Conservation (phyloP, 2,888 invertebrate genomes). For the Pseudococcus viburni region DNA sequence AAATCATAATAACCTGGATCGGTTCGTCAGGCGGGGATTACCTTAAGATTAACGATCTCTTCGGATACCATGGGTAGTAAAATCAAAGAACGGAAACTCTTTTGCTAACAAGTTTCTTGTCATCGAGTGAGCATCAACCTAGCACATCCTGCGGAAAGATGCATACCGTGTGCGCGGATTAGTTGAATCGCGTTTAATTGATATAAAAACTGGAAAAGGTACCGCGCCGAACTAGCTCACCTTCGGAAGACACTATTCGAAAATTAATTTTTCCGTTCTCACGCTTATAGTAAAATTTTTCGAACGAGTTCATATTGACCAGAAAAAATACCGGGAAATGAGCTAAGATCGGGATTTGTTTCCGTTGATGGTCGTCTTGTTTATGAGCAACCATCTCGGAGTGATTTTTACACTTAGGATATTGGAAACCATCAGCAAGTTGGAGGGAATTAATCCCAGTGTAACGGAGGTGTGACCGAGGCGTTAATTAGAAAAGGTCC, state of each 20-base stretch:
- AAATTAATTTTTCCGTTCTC: constrained; percentile 58
- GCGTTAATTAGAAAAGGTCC: constrained; percentile 63
- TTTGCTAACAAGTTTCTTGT: not conserved
- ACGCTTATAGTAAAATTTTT: constrained; percentile 25
- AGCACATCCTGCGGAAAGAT: constrained; percentile 45
- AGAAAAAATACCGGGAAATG: constrained; percentile 48
- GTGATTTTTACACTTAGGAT: not conserved
- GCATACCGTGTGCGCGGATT: not conserved
- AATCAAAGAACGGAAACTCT: constrained; percentile 29
- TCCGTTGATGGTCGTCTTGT: constrained; percentile 46
- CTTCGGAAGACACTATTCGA: constrained; percentile 30
- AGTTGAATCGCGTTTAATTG: constrained; percentile 30
- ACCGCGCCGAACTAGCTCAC: constrained; percentile 39
- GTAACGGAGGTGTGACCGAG: constrained; percentile 59
- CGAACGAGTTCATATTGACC: constrained; percentile 53
- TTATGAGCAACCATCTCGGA: not conserved
- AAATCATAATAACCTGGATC: not conserved
- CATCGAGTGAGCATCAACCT: not conserved
- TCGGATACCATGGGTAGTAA: too few species aligned
- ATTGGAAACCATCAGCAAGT: not conserved
- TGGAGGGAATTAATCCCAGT: constrained; percentile 46
- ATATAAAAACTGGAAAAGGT: not conserved
- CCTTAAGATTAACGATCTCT: constrained; percentile 21
- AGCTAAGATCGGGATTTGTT: not conserved
- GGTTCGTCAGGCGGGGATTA: not conserved